Percentiles rank a stretch among this genome's conserved stretches.
Conservation (phyloP, 2,888 invertebrate genomes). For the Polietes domitor region DNA sequence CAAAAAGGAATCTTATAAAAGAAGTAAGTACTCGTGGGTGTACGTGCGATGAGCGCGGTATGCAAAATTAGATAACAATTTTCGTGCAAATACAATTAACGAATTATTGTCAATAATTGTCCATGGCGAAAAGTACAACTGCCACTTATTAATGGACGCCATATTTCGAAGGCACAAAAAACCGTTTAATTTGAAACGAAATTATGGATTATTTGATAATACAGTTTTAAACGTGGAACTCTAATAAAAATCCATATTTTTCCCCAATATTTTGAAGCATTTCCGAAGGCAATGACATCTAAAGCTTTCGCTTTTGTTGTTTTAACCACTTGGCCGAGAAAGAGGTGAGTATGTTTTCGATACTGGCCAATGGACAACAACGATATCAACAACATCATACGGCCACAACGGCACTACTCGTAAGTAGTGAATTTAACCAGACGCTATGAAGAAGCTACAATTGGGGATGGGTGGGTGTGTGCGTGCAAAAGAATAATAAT, state of each 20-base stretch:
- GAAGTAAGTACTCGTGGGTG: not conserved
- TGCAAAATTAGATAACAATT: conserved; percentile 61
- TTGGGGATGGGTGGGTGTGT: not conserved
- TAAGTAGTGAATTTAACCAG: not conserved
- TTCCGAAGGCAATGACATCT: conserved; percentile 77
- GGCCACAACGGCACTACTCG: not conserved
- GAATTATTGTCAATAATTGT: conserved; percentile 42
- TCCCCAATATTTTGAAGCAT: conserved; percentile 52
- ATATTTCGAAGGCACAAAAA: conserved; percentile 51
- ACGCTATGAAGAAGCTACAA: too few species aligned
- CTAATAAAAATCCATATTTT: conserved; percentile 23
- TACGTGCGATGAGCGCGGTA: conserved; percentile 32
- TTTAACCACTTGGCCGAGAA: conserved; percentile 13
- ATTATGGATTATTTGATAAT: conserved; percentile 50
- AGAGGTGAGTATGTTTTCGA: conserved; percentile 14
- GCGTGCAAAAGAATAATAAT: not conserved
- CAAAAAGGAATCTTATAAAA: conserved; percentile 61
- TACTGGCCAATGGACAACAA: not conserved
- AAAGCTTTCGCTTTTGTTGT: conserved; percentile 77
- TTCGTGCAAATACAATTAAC: conserved; percentile 29
- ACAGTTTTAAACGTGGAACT: conserved; percentile 27
- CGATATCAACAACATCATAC: too few species aligned
- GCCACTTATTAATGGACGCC: conserved; percentile 58
- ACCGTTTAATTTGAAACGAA: conserved; percentile 54
- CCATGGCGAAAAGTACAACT: not conserved